phyloP scores from a whole-genome alignment of 2,797 vertebrate species.

The Glyptemys insculpta region DNA sequence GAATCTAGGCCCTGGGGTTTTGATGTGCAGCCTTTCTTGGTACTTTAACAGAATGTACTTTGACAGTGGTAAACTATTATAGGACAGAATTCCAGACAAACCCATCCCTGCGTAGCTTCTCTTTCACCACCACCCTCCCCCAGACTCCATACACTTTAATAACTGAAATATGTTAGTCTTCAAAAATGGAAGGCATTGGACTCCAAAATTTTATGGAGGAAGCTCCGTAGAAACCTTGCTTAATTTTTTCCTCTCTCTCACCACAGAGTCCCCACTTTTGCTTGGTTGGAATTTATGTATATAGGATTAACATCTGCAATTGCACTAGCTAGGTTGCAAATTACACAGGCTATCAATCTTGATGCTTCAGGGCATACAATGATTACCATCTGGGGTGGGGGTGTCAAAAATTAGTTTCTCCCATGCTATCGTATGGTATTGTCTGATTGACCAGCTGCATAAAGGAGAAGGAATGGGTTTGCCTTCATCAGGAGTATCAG shows the following conservation, averaged over 20 bases:
- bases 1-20: neutral
- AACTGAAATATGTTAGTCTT: neutral
- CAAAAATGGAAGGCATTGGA: neutral
- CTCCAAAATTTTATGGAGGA: neutral
- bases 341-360: slow-evolving; percentile 65
- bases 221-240: neutral
- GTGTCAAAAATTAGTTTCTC: slow-evolving; percentile 68
- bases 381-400: slow-evolving; percentile 44
- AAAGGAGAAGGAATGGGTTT: slow-evolving; percentile 60
- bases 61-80: neutral
- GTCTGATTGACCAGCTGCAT: slow-evolving; percentile 63
- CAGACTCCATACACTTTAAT: neutral
- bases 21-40: neutral
- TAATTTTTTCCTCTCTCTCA: neutral
- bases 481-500: slow-evolving; percentile 62
- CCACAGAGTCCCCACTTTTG: neutral
- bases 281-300: slow-evolving; percentile 67
- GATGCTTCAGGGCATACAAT: slow-evolving; percentile 51
- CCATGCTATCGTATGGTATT: slow-evolving; percentile 55
- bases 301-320: slow-evolving; percentile 71
- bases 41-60: neutral
- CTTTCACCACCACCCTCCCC: neutral
- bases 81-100: neutral
- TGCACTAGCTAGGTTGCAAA: slow-evolving; percentile 69
- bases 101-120: neutral